phyloP scores from a whole-genome alignment of 2,113 vertebrate genomes.

The Rostratula benghalensis region DNA sequence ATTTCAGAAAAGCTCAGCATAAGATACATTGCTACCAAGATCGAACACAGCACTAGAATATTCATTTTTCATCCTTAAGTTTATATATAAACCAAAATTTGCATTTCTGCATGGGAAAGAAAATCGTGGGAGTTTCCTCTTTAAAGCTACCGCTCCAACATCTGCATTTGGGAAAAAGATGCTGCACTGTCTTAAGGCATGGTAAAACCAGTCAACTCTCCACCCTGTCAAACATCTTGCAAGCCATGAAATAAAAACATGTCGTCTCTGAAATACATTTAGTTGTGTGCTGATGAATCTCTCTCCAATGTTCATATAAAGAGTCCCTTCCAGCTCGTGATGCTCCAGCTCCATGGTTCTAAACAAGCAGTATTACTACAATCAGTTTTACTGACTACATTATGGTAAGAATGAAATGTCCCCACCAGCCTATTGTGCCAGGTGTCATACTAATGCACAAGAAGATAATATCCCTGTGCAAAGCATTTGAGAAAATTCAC shows the following conservation, averaged over 20 bases:
- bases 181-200: neutral
- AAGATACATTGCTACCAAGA: neutral
- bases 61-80: neutral
- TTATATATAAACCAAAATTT: neutral
- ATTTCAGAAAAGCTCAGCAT: neutral
- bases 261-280: neutral
- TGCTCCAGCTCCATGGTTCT: neutral
- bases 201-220: neutral
- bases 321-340: fast-evolving
- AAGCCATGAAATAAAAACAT: neutral
- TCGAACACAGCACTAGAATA: neutral
- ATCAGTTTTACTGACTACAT: neutral
- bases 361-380: neutral
- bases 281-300: neutral
- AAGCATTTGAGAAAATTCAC: neutral
- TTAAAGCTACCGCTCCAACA: neutral
- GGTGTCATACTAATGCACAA: neutral
- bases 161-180: neutral
- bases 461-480: neutral
- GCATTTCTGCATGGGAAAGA: neutral
- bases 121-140: neutral
- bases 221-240: neutral
- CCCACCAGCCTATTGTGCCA: neutral
- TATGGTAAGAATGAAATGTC: neutral
- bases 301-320: neutral